A percentile compares a stretch with the other conserved stretches of the same genome.
phyloP scores from a whole-genome alignment of 2,113 vertebrate genomes.

The Panthera leo region DNA sequence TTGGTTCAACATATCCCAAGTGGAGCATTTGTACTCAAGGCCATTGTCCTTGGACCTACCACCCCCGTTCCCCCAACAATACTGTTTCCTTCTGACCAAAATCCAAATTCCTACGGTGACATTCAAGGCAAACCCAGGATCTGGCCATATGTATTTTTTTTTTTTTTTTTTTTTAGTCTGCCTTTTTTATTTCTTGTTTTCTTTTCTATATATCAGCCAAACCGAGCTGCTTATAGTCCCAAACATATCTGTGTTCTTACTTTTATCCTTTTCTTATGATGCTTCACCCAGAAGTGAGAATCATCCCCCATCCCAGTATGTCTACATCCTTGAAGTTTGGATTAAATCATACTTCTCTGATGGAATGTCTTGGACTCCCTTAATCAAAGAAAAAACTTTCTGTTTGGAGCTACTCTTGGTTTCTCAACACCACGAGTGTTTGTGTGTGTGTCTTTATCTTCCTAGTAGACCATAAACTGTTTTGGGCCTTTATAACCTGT shows the following conservation, averaged over 20 bases:
- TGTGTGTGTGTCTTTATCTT: neutral
- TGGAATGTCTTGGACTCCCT: neutral
- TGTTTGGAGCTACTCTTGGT: neutral
- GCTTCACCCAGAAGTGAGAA: neutral
- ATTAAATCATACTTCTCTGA: neutral
- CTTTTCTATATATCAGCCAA: neutral
- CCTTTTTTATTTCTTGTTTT: neutral
- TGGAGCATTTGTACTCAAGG: neutral
- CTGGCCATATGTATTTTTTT: too few relatives aligned
- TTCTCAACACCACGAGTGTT: neutral
- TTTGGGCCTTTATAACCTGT: neutral
- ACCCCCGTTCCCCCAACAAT: neutral
- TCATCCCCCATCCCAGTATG: neutral
- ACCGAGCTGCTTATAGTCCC: neutral
- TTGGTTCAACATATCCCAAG: neutral
- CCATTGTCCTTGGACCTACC: neutral
- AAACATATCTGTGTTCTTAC: neutral
- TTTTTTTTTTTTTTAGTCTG: neutral
- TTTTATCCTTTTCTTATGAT: neutral
- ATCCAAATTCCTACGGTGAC: neutral
- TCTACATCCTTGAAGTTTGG: neutral
- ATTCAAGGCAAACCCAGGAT: neutral
- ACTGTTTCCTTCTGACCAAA: neutral
- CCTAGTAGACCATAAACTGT: neutral
- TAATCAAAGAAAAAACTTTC: neutral